These are phyloP conservation scores for Drosophila insularis DNA, from an alignment of 1,140 invertebrate species.

Conservation along the genomic window DNA sequence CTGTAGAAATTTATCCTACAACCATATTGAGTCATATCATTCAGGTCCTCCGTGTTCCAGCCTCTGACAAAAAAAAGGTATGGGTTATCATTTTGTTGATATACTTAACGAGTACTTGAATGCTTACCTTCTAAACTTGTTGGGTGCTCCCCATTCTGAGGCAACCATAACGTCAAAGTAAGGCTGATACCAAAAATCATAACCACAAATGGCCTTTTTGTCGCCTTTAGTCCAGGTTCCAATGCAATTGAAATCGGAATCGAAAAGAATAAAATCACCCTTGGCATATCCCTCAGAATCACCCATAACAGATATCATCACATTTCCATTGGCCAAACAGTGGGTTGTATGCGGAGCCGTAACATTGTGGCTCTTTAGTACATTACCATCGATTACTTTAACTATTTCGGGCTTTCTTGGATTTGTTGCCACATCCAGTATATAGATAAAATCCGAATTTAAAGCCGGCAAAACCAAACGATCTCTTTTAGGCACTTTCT, in stretches of 20 bases:
- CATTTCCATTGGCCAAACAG: conserved; percentile 94
- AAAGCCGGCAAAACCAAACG: conserved; percentile 92
- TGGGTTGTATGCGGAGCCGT: conserved; percentile 96
- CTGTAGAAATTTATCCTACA: conserved; percentile 93
- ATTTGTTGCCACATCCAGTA: conserved; percentile 91
- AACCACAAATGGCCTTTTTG: conserved; percentile 87
- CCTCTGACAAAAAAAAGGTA: conserved; percentile 83
- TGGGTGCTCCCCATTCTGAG: conserved; percentile 96
- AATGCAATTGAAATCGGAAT: conserved; percentile 88
- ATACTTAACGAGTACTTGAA: not conserved
- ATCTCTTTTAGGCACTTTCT: conserved; percentile 87
- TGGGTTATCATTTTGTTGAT: not conserved
- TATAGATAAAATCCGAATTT: conserved; percentile 92
- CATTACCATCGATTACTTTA: conserved; percentile 87
- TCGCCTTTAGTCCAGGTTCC: conserved; percentile 87
- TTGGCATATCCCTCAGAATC: conserved; percentile 90
- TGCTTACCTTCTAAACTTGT: conserved; percentile 87
- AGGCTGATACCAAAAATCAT: conserved; percentile 98
- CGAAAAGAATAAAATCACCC: conserved; percentile 95
- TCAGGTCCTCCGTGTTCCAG: conserved; percentile 86
- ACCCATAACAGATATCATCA: conserved; percentile 97
- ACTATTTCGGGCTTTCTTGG: conserved; percentile 85
- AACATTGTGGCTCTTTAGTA: conserved; percentile 89
- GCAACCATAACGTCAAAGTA: conserved; percentile 95
- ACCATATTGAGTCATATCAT: conserved; percentile 89